Base-by-base conservation (phyloP, 2,888 invertebrate species). In the Keiferia lycopersicella region DNA sequence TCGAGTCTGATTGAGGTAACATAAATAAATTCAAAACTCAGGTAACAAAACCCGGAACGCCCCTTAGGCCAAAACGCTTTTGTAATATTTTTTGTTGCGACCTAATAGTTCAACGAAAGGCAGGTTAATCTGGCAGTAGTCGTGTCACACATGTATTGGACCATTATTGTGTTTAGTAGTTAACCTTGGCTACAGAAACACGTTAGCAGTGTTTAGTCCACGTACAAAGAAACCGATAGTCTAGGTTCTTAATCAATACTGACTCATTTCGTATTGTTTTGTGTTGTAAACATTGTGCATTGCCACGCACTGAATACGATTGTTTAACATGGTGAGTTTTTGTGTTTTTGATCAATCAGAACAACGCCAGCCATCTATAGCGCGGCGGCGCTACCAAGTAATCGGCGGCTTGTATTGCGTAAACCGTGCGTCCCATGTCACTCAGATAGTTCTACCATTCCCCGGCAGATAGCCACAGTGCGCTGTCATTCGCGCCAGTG, bases 381-480 rank as follows among this genome's bases (percentile, higher is more conserved):
- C 11, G 12, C 20, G 20, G 12, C 20, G 20, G 45, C 16, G n/a
- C 16, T 4, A 45, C n/a, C 16, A 16, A 45, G 45, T 16, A 16
- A 45, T 16, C 45, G 7, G 8, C 2, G 16, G 16, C 45, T 45
- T n/a, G 16, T 45, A 45, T n/a, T 45, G 45, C 45, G 45, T 16
- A 16, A 45, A 45, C 45, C 45, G 45, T 45, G 45, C 45, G 45
- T 16, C 16, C 16, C 45, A 45, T 16, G 16, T 3, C 45, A 45
- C 45, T 16, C 45, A 45, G 16, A n/a, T 56, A 56, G 56, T 56
- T 56, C 56, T 11, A 34, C 12, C 14, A 10, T 16, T 12, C 26
- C 1, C 56, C 56, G 56, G 7, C 26, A 56, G 56, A 56, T 56
- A 41, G 59, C 45, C n/a, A 16, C 57, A 45, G 45, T 16, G 16